Evolutionary conservation across 2,797 vertebrate genomes (phyloP).

Genomic region (Danio albolineatus): DNA sequence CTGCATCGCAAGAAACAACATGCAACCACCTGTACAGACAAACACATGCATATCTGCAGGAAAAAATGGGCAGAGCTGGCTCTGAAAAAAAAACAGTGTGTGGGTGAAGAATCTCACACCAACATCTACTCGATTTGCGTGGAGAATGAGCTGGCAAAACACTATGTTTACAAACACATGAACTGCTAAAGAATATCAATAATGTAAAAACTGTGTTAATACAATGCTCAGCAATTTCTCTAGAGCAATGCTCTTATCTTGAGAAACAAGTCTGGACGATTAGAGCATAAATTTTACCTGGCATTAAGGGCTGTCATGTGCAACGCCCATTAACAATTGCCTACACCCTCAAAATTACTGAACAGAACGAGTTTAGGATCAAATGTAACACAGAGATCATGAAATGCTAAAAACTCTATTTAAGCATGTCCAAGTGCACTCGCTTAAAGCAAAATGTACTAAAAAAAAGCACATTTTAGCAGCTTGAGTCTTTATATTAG

Average conservation of each 20-base stretch:
- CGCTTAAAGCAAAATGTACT: not conserved
- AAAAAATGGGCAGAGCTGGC: slow-evolving; percentile 9
- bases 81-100: not conserved
- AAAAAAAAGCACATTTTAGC: not conserved
- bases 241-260: not conserved
- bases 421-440: not conserved
- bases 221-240: not conserved
- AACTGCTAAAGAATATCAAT: not conserved
- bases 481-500: not conserved
- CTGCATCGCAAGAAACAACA: slow-evolving; percentile 13
- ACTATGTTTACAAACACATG: not conserved
- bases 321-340: not conserved
- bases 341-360: not conserved
- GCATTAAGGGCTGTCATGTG: not conserved
- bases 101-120: no score
- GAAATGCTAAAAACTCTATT: not conserved
- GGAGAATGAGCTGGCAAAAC: not conserved
- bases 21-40: not conserved
- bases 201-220: not conserved
- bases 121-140: not conserved
- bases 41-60: not conserved
- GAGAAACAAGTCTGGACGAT: slow-evolving; percentile 14
- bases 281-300: not conserved
- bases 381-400: not conserved
- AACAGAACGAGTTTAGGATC: not conserved